These are phyloP conservation scores for Lagodon rhomboides DNA, from an alignment of 2,797 vertebrate species.

Conservation along the genomic window DNA sequence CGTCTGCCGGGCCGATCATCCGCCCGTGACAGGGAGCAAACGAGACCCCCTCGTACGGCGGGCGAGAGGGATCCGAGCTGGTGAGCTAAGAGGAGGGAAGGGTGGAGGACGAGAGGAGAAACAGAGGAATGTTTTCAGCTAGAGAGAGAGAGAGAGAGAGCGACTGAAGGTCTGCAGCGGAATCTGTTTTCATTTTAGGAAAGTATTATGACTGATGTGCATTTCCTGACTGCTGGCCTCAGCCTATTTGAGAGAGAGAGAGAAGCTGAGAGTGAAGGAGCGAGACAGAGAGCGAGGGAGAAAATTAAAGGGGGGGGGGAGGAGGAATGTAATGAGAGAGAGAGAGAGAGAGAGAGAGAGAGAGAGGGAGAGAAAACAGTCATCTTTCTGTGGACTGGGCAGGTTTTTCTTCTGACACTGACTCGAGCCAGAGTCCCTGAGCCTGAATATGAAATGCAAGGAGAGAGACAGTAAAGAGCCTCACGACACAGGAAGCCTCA, in stretches of 20 bases:
- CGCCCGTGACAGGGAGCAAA: conserved; percentile 72
- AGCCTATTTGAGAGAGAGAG: conserved; percentile 75
- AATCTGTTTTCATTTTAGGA: conserved; percentile 89
- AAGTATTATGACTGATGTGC: conserved; percentile 87
- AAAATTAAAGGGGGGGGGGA: conserved; percentile 71
- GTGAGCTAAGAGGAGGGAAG: conserved; percentile 60
- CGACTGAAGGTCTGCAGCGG: conserved; percentile 73
- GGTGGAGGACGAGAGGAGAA: conserved; percentile 68
- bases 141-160: conserved; percentile 45
- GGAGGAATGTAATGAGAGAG: conserved; percentile 56
- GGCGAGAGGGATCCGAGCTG: conserved; percentile 37
- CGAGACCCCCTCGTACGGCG: conserved; percentile 55
- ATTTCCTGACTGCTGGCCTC: conserved; percentile 85
- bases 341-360: conserved; percentile 32
- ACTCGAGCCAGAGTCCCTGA: conserved; percentile 73
- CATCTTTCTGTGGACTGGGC: conserved; percentile 76
- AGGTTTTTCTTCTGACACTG: conserved; percentile 74
- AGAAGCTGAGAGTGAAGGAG: conserved; percentile 66
- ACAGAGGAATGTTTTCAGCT: conserved; percentile 78
- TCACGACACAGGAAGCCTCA: conserved; percentile 69
- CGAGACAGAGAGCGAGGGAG: conserved; percentile 62
- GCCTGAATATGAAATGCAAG: conserved; percentile 79
- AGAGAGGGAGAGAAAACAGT: conserved; percentile 62
- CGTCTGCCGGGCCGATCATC: conserved; percentile 60
- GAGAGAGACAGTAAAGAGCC: conserved; percentile 70